Conservation (phyloP, 2,888 invertebrate species). For the Orthonevra nobilis region DNA sequence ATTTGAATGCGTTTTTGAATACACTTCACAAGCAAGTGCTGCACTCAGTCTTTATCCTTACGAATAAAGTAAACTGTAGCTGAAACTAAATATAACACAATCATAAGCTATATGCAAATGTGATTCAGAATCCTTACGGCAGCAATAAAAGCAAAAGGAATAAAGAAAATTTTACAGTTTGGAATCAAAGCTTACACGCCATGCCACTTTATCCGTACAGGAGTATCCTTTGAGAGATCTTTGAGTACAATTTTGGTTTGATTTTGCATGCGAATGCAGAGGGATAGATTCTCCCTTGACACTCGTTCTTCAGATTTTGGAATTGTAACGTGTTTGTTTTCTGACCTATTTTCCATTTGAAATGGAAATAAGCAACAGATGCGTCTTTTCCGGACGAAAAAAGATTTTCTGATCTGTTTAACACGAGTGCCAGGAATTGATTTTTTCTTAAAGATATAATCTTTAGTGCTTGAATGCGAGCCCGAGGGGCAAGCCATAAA, state of each 20-base stretch:
- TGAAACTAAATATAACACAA: background rate
- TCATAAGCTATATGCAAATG: background rate
- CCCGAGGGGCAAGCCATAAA: background rate
- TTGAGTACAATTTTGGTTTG: slow-evolving; percentile 10
- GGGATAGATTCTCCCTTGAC: too few species aligned
- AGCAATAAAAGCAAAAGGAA: background rate
- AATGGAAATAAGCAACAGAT: slow-evolving; percentile 52
- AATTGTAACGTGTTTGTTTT: too few species aligned
- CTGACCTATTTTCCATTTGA: slow-evolving; percentile 19
- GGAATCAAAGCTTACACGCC: too few species aligned
- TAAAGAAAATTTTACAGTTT: too few species aligned
- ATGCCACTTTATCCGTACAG: slow-evolving; percentile 9
- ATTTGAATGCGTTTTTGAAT: slow-evolving; percentile 23
- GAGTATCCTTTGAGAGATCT: slow-evolving; percentile 7
- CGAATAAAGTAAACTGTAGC: too few species aligned
- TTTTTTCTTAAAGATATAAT: too few species aligned
- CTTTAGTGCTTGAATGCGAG: background rate
- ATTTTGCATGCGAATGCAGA: too few species aligned
- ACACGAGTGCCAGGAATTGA: too few species aligned
- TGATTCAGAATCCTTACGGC: background rate
- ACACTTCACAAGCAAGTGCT: background rate
- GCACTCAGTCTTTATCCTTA: background rate
- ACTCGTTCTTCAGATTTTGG: slow-evolving; percentile 31
- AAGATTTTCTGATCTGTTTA: too few species aligned
- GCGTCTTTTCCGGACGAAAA: background rate